Base-by-base conservation (phyloP, 1,140 invertebrate genomes). In the Caenorhabditis tropicalis region DNA sequence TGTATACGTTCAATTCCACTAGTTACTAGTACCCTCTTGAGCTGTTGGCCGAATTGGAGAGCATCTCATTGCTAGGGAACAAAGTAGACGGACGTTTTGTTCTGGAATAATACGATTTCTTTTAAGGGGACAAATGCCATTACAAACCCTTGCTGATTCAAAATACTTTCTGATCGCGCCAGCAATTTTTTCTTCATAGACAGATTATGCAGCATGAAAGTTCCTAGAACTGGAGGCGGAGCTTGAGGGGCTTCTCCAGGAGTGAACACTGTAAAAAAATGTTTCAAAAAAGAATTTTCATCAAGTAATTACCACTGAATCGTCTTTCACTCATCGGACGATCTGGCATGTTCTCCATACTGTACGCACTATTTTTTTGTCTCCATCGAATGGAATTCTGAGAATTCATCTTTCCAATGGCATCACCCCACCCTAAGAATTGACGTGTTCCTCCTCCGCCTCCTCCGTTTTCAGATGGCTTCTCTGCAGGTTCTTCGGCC, bases 1-100 rank as follows among this genome's bases (percentile, higher is more conserved):
- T 65, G 19, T 33, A 46, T 74, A 16, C 3, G 5, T 7, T 27
- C 1, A 74, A 21, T 15, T 24, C 15, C n/a, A 36, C 27, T 36
- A 36, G 15, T 7, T 27, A 58, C 29, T 9, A 7, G 21, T 43
- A 74, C 65, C 65, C 65, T 43, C 36, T 19, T 19, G 65, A 43
- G 29, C 65, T 74, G 36, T 43, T 39, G 15, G 65, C 65, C 9
- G 65, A 43, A 24, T 31, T 74, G 21, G 65, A 74, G n/a, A 74
- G 65, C 65, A 74, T 74, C 36, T 74, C 65, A 46, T 74, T 74
- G 65, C 65, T 74, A 43, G 65, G 65, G 36, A 74, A 74, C 33
- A 74, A 10, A 9, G 65, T 74, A 12, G 65, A 74, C 1, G 65
- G 65, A 24, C 65, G 65, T 74, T 74, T 74, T 27, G 36, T 21